Conservation (phyloP, 92 coral and sea anemone genomes). For the Epizoanthus rinbou region DNA sequence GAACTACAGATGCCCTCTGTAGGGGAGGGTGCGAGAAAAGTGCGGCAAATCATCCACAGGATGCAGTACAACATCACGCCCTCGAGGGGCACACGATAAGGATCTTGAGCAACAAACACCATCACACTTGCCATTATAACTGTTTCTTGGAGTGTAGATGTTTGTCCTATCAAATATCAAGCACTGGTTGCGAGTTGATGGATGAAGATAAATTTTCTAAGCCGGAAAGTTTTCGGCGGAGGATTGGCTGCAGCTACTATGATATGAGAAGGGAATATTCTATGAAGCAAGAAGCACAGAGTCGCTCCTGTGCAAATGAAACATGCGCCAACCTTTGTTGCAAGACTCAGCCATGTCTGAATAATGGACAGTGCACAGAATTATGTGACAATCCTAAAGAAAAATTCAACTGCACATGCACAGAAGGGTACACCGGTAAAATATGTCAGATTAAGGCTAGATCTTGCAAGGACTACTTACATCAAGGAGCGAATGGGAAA, state of each 20-base stretch:
- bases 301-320: background rate
- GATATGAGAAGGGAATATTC: too few species aligned
- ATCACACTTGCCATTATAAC: constrained; percentile 18
- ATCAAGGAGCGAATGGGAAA: background rate
- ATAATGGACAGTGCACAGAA: constrained; percentile 61
- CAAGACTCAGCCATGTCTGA: constrained; percentile 44
- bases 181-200: too few species aligned
- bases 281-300: too few species aligned
- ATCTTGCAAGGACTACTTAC: constrained; percentile 1
- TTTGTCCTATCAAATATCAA: background rate
- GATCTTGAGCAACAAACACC: background rate
- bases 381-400: constrained; percentile 44
- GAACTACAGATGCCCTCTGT: too few species aligned
- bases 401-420: constrained; percentile 54
- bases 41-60: too few species aligned
- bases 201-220: too few species aligned
- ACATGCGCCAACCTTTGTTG: constrained; percentile 54
- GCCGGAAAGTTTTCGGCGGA: too few species aligned
- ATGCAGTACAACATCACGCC: background rate
- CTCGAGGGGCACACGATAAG: background rate
- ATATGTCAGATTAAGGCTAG: constrained; percentile 39
- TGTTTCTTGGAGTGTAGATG: background rate
- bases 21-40: too few species aligned
- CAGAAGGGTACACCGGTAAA: constrained; percentile 48
- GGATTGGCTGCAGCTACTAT: too few species aligned